Percentiles rank a stretch among this genome's conserved stretches.
phyloP scores from a whole-genome alignment of 2,797 vertebrate species.

The Tokudaia muenninki region DNA sequence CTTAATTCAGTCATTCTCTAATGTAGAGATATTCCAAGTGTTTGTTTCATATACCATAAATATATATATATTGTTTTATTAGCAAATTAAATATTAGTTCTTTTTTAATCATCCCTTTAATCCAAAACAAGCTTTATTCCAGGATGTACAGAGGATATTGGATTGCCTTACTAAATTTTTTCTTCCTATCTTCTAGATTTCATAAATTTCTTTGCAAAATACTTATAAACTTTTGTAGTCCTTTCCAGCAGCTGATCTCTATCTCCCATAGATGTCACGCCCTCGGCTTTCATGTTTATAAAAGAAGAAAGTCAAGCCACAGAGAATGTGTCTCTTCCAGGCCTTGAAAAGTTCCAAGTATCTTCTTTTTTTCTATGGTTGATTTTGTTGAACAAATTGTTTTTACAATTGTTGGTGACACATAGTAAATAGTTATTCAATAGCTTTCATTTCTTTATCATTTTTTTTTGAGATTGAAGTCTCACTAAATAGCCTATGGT shows the following conservation, averaged over 20 bases:
- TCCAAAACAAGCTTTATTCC: background rate
- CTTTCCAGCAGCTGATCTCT: slow-evolving; percentile 70
- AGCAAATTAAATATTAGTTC: background rate
- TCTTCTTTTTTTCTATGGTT: background rate
- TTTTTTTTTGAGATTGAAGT: background rate
- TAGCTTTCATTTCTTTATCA: slow-evolving; percentile 1
- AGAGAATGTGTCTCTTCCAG: slow-evolving; percentile 71
- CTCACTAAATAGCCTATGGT: background rate
- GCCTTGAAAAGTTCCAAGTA: background rate
- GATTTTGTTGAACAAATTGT: slow-evolving; percentile 43
- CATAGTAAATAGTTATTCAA: background rate
- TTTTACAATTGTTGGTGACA: background rate
- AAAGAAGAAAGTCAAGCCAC: slow-evolving; percentile 75
- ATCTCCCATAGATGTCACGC: slow-evolving; percentile 58
- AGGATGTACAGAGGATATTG: background rate
- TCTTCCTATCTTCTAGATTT: slow-evolving; percentile 66
- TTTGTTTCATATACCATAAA: background rate
- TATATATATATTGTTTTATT: background rate
- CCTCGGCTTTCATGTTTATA: slow-evolving; percentile 72
- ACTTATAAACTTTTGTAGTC: slow-evolving; percentile 44
- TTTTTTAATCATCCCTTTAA: slow-evolving; percentile 31
- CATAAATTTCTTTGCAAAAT: slow-evolving; percentile 68
- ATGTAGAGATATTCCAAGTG: background rate
- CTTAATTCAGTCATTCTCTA: background rate
- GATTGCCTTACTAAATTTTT: slow-evolving; percentile 74